Conservation (phyloP, 2,113 vertebrate genomes). For the Vicugna pacos region DNA sequence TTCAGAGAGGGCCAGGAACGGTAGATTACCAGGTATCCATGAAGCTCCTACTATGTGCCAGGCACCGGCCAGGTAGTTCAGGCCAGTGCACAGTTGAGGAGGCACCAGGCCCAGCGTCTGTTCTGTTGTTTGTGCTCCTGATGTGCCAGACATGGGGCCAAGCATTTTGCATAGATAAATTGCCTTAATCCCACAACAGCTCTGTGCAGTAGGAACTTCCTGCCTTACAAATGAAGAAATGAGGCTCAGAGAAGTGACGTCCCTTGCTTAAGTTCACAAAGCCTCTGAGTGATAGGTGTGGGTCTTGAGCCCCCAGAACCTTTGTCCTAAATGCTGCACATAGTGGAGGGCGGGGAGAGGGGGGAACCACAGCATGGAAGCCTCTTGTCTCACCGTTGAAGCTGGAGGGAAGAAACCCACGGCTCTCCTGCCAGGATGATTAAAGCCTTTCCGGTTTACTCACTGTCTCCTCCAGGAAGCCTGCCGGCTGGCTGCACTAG, state of each 20-base stretch:
- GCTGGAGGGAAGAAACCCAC: neutral
- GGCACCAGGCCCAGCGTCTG: fast-evolving
- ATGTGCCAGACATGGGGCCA: neutral
- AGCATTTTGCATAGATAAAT: fast-evolving
- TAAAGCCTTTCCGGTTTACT: neutral
- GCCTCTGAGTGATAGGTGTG: neutral
- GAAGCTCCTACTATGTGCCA: fast-evolving
- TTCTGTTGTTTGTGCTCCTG: fast-evolving
- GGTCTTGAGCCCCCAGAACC: neutral
- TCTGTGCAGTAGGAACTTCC: neutral
- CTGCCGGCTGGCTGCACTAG: neutral
- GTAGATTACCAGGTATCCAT: fast-evolving
- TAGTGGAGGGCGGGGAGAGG: too few species aligned
- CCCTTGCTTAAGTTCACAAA: neutral
- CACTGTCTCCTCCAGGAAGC: neutral
- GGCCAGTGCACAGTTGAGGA: neutral
- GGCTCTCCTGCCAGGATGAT: neutral
- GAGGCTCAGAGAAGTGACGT: neutral
- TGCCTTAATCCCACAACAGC: neutral
- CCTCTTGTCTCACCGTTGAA: neutral
- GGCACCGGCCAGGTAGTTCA: too few species aligned
- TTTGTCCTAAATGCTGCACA: neutral
- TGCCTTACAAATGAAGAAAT: neutral
- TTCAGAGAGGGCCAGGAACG: neutral
- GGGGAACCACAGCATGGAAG: neutral